Evolutionary conservation across 2,113 vertebrate species (phyloP), one percentile per base, ranked within the genome.

Genomic region (Vanacampus margaritifer): DNA sequence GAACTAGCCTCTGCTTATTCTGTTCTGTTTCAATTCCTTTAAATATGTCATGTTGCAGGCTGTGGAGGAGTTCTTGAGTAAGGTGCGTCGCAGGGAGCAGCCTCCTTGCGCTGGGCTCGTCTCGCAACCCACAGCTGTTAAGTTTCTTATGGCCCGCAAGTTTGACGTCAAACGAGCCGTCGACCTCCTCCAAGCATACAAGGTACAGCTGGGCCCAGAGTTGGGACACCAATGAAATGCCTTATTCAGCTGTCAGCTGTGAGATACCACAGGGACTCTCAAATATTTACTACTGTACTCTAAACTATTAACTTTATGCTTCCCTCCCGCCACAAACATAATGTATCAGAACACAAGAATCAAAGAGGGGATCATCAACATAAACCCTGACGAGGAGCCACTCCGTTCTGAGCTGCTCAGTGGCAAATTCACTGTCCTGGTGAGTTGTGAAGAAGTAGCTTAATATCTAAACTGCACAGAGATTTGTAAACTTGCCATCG

Each of bases 61-160:
- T 65, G 91, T 94, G 79, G 91, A 92, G 83, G 91, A 92, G 91
- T 94, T 94, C 86, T 87, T 94, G 85, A 74, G 79, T 64, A 79
- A 91, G 80, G 83, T 94, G 82, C 90, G 88, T 50, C 89, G 83
- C 67, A 85, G 74, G 71, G 92, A 94, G 81, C 88, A 90, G 76
- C 89, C 89, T 64, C 92, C 90, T 79, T 91, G 89, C 46, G 89
- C 91, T 67, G 89, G 87, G 68, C 89, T 92, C 3, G 89, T 94
- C 75, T 92, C 92, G 70, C 89, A 93, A 51, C 89, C 90, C 53
- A 93, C 93, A 62, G 93, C 92, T 64, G 82, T 94, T 66, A 94
- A 93, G 76, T 94, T 94, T 86, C 92, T 94, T 75, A 93, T 92
- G 91, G 93, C 93, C 79, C 90, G 93, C 72, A 94, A 94, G 84